Evolutionary conservation across 2,797 vertebrate genomes (phyloP).

Genomic region (Leptodactylus fallax): DNA sequence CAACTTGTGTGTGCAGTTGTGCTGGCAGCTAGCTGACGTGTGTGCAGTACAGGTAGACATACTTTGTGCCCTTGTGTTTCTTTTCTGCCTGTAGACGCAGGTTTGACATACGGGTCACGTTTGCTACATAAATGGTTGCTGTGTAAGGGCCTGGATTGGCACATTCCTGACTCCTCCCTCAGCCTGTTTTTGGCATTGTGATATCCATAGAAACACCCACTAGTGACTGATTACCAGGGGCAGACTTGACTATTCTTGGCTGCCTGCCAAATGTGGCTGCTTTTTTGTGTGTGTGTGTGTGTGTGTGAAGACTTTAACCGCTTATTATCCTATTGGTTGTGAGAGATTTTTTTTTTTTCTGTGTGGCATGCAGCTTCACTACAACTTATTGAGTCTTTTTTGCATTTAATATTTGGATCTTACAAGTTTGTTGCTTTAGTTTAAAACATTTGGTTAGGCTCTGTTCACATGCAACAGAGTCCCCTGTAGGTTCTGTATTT

Average conservation of each 20-base stretch:
- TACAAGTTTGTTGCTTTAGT: background rate
- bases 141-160: conserved; percentile 1
- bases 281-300: no score
- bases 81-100: background rate
- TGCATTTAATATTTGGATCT: background rate
- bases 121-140: background rate
- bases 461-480: no score
- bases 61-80: background rate
- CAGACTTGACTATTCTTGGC: conserved; percentile 49
- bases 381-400: background rate
- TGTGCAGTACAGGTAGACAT: background rate
- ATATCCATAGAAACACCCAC: conserved; percentile 46
- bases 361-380: background rate
- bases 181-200: conserved; percentile 45
- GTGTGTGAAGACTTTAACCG: conserved; percentile 52
- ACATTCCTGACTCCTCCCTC: conserved; percentile 23
- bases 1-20: no score
- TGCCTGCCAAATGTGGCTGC: conserved; percentile 35
- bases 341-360: background rate
- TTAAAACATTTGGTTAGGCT: no score
- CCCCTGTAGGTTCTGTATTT: no score
- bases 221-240: conserved; percentile 57
- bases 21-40: background rate
- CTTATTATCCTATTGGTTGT: conserved; percentile 49
- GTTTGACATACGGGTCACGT: background rate